Base-by-base conservation (phyloP, 1,140 invertebrate species). In the Lordiphosa stackelbergi region DNA sequence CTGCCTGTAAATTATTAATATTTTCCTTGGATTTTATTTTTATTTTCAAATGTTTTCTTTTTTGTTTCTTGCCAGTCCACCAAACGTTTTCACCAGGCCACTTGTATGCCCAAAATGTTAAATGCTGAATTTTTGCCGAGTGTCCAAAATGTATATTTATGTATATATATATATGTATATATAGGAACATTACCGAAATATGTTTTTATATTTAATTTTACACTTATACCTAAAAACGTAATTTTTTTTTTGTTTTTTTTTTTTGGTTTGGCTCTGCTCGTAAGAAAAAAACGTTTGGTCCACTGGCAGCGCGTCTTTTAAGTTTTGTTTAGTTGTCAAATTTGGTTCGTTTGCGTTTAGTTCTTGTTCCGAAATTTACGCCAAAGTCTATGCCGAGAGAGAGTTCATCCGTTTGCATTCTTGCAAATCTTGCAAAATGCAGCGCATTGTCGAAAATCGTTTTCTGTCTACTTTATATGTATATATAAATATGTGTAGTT, bases 121-220 rank as follows among this genome's bases (percentile, higher is more conserved):
- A 71, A 73, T 79, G 64, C 78, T 83, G 66, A 72, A 71, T 84
- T 83, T 73, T 63, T 31, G 34, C 34, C 36, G 24, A 37, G 61
- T 62, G 56, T 68, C 66, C 74, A 73, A 85, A 78, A 55, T 40
- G 45, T 53, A 69, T 63, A 48, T 53, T 53, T 40, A 34, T 45
- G 37, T 51, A 54, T 53, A 69, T 57, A 79, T 78, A 69, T 48
- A 62, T 66, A 62, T 66, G 62, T 73, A 71, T 84, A 72, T 84
- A 81, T 86, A 86, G 85, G 85, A 86, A 86, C 85, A 86, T 86
- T 86, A 86, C 85, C 85, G 85, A 86, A 86, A 86, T 85, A 77
- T 54, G 22, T 61, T 60, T 83, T 69, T 71, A 75, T 63, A 64
- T 64, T 61, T 77, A 85, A 73, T 85, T 85, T 85, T 85, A 85